Percentiles rank a stretch among this genome's conserved stretches.
phyloP scores from a whole-genome alignment of 1,140 invertebrate species.

The Danaus melanippus region DNA sequence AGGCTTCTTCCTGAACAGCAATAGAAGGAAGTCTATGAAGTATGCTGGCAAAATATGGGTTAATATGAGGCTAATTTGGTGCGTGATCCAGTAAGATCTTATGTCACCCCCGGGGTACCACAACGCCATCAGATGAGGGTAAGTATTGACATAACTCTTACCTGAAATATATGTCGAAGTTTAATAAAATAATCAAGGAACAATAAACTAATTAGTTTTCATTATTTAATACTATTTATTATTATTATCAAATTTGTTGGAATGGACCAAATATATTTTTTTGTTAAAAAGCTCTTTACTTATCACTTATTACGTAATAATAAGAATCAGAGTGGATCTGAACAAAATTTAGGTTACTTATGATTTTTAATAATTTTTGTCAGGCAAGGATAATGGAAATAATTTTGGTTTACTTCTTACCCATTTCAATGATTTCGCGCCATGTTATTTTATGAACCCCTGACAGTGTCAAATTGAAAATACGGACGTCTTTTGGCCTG shows the following conservation, averaged over 20 bases:
- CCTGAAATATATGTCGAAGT: constrained; percentile 26
- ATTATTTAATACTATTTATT: no score
- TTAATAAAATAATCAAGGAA: neutral
- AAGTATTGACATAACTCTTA: constrained; percentile 72
- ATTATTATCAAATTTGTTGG: no score
- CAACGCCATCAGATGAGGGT: constrained; percentile 76
- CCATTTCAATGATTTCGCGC: constrained; percentile 81
- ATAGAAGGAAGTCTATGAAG: constrained; percentile 79
- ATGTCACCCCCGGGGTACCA: constrained; percentile 87
- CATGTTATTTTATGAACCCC: constrained; percentile 77
- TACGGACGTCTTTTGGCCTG: constrained; percentile 55
- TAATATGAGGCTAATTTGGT: constrained; percentile 79
- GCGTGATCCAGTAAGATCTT: constrained; percentile 79
- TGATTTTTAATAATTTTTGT: neutral
- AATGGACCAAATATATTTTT: neutral
- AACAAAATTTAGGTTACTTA: neutral
- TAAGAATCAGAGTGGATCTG: neutral
- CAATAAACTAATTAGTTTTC: no score
- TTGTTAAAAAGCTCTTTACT: neutral
- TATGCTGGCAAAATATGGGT: constrained; percentile 87
- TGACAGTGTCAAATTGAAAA: constrained; percentile 76
- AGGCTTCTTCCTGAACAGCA: constrained; percentile 81
- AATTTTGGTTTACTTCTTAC: constrained; percentile 42
- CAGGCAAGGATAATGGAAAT: no score
- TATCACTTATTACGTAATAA: no score